Evolutionary conservation across 2,113 vertebrate species (phyloP), one percentile per base, ranked within the genome.

Genomic region (Taxidea taxus): DNA sequence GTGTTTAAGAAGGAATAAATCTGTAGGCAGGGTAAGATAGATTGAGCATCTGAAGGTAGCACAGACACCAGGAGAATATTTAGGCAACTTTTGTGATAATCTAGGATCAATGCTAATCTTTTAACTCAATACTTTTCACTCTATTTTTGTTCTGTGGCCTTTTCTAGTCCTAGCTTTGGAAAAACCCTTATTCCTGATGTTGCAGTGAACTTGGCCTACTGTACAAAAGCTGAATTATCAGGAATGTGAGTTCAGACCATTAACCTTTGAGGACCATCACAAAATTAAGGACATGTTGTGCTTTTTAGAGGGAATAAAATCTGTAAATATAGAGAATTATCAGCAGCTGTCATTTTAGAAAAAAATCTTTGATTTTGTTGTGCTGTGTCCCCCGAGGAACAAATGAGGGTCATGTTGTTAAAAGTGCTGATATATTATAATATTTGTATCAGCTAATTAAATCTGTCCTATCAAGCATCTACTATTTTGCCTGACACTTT

Each of bases 371-470:
- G 37, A 98, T 90, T 97, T 58, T 84, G 74, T 81, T 82, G 39
- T 97, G 80, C 92, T 94, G 42, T 95, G 86, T 97, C 87, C 88
- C 95, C 89, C 34, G 20, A 97, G 83, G 96, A 98, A 70, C 42
- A 86, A 72, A 15, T 97, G 84, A 98, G 98, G 96, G 85, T 98
- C 77, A 95, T 56, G 80, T 96, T 98, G 96, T 97, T 98, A 97
- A 98, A 98, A 97, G 51, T 87, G 85, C 58, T 98, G 97, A 95
- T 97, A 97, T 95, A 97, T 97, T 88, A 64, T 37, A 96, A 93
- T 97, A 97, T 98, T 98, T 98, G 49, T 97, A 56, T 96, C 97
- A 95, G 85, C 87, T 98, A 98, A 98, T 98, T 98, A 98, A 98
- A 98, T 42, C 44, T 98, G 82, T 98, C 93, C 98, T 75, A 94